Evolutionary conservation across 2,888 invertebrate species (phyloP).

Genomic region (Trissonchulus sp.): DNA sequence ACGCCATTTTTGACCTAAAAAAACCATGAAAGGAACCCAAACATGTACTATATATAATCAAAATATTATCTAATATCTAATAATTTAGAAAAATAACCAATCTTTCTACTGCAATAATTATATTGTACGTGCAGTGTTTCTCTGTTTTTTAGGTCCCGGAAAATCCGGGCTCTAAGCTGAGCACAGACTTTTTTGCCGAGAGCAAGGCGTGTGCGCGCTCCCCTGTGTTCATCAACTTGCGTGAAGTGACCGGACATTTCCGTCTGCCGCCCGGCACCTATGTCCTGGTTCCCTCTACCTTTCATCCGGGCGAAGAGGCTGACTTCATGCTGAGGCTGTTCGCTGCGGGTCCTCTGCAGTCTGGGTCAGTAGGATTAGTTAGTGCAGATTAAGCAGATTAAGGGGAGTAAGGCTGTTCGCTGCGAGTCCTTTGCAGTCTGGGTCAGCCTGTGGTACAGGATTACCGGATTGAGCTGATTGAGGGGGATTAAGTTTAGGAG

Average conservation of each 20-base stretch:
- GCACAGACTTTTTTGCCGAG: slow-evolving; percentile 72
- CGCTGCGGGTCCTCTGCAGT: slow-evolving; percentile 65
- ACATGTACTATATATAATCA: no score
- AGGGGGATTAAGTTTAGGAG: no score
- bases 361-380: neutral
- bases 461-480: no score
- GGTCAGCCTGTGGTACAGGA: no score
- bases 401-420: slow-evolving; percentile 91
- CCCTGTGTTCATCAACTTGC: slow-evolving; percentile 85
- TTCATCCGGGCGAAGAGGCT: slow-evolving; percentile 86
- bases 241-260: slow-evolving; percentile 83
- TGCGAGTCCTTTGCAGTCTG: slow-evolving; percentile 60
- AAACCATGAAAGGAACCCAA: no score
- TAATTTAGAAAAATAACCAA: no score
- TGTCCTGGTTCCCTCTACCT: slow-evolving; percentile 87
- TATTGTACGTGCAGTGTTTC: no score
- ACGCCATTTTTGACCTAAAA: no score
- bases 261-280: slow-evolving; percentile 84
- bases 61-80: no score
- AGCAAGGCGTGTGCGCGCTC: slow-evolving; percentile 68
- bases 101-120: no score
- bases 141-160: neutral
- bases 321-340: slow-evolving; percentile 88
- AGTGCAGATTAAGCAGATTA: no score
- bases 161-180: neutral